These are phyloP conservation scores for Hirtodrosophila histrioides DNA, from an alignment of 2,888 invertebrate species.

Conservation along the genomic window DNA sequence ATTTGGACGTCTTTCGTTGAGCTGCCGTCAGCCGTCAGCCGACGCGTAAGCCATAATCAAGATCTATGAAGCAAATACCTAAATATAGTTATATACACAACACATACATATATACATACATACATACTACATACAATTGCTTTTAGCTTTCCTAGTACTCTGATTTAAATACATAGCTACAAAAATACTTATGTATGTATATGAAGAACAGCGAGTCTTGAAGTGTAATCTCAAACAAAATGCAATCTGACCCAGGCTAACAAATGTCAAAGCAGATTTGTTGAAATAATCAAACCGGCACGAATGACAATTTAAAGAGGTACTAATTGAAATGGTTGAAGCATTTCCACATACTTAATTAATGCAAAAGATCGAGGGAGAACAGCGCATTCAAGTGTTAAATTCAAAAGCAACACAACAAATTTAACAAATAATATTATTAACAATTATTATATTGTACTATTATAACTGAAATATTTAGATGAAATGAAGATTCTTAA, in stretches of 20 bases:
- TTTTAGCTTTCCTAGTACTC: constrained; percentile 76
- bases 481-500: constrained; percentile 82
- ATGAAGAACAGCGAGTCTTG: constrained; percentile 26
- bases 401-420: constrained; percentile 49
- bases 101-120: constrained; percentile 47
- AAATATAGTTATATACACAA: constrained; percentile 47
- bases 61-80: constrained; percentile 50
- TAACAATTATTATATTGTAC: constrained; percentile 80
- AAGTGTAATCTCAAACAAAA: constrained; percentile 46
- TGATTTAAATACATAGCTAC: constrained; percentile 50
- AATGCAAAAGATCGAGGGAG: constrained; percentile 23
- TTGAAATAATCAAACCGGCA: constrained; percentile 33
- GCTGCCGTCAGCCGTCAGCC: constrained; percentile 35
- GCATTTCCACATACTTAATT: constrained; percentile 29
- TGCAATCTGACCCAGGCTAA: constrained; percentile 45
- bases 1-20: constrained; percentile 30
- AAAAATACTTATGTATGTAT: constrained; percentile 18
- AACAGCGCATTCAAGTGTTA: constrained; percentile 49
- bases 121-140: constrained; percentile 63
- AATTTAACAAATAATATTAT: constrained; percentile 74
- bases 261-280: constrained; percentile 36
- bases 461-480: constrained; percentile 82
- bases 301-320: constrained; percentile 16
- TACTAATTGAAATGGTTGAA: constrained; percentile 25
- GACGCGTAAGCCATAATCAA: constrained; percentile 41